phyloP scores from a whole-genome alignment of 92 coral and sea anemone species.

The Zoanthus sansibaricus region DNA sequence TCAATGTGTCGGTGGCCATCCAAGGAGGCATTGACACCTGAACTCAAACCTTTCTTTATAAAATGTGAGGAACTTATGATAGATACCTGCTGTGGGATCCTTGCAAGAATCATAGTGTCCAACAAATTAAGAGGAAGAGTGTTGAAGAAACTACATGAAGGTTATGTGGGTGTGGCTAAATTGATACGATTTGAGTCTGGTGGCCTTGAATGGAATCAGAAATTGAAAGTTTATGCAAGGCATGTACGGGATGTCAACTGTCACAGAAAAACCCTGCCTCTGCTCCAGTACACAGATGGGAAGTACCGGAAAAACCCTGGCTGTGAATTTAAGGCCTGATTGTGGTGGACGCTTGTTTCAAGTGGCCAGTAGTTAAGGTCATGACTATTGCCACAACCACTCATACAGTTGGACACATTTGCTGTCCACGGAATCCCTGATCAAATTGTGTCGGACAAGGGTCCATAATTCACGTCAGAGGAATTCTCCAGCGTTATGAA shows the following conservation, averaged over 20 bases:
- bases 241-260: slow-evolving; percentile 40
- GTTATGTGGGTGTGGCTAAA: slow-evolving; percentile 25
- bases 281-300: slow-evolving; percentile 58
- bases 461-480: slow-evolving; percentile 26
- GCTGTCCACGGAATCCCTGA: slow-evolving; percentile 55
- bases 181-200: slow-evolving; percentile 24
- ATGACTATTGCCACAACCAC: slow-evolving; percentile 46
- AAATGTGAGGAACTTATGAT: slow-evolving; percentile 30
- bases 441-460: slow-evolving; percentile 56
- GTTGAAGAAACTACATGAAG: slow-evolving; percentile 39
- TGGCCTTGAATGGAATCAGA: neutral
- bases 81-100: slow-evolving; percentile 31
- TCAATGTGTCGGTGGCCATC: slow-evolving; percentile 48
- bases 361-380: slow-evolving; percentile 55
- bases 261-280: slow-evolving; percentile 49
- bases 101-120: slow-evolving; percentile 28
- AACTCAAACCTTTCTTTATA: slow-evolving; percentile 20
- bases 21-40: slow-evolving; percentile 15
- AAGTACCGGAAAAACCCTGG: slow-evolving; percentile 59
- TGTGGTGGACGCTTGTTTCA: slow-evolving; percentile 47
- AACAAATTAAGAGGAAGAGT: slow-evolving; percentile 25
- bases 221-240: slow-evolving; percentile 43
- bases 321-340: slow-evolving; percentile 13
- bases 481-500: slow-evolving; percentile 1
- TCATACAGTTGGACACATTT: slow-evolving; percentile 47